Conservation (phyloP, 1,140 invertebrate species). For the Megalopta genalis region DNA sequence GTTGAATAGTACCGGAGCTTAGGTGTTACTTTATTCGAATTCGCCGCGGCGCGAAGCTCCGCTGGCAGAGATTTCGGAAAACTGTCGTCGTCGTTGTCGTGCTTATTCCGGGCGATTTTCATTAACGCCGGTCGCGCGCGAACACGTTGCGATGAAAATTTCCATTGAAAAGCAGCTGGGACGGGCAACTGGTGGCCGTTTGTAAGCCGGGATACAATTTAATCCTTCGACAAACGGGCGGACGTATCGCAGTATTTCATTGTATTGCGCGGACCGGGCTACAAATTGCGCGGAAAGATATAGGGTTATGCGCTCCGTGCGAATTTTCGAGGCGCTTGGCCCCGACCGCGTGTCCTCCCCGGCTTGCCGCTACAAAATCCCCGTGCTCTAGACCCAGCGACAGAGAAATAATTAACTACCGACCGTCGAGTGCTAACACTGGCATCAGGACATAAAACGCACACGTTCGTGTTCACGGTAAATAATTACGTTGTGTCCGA, state of each 20-base stretch:
- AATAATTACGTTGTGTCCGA: no score
- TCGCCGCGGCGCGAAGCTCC: no score
- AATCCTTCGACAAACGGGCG: slow-evolving; percentile 25
- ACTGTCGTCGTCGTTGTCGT: no score
- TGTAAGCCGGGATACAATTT: slow-evolving; percentile 23
- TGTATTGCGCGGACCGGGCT: neutral
- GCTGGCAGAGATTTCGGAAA: no score
- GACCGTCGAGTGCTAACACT: no score
- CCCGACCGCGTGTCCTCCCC: neutral
- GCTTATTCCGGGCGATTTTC: neutral
- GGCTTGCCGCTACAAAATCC: neutral
- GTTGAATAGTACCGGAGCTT: no score
- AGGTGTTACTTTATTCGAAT: no score
- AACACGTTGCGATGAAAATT: slow-evolving; percentile 15
- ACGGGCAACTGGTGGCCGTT: slow-evolving; percentile 25
- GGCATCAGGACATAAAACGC: no score
- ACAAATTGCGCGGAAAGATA: slow-evolving; percentile 24
- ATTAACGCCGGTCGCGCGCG: neutral
- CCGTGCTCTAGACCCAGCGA: no score
- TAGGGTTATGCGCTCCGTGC: neutral
- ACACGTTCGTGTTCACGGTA: no score
- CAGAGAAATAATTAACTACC: no score
- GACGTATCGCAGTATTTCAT: slow-evolving; percentile 24
- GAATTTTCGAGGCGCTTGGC: neutral
- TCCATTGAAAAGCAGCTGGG: neutral